A percentile compares a stretch with the other conserved stretches of the same genome.
These are phyloP conservation scores for Tetramorium parvispinum DNA, from an alignment of 1,140 invertebrate genomes.

Conservation along the genomic window DNA sequence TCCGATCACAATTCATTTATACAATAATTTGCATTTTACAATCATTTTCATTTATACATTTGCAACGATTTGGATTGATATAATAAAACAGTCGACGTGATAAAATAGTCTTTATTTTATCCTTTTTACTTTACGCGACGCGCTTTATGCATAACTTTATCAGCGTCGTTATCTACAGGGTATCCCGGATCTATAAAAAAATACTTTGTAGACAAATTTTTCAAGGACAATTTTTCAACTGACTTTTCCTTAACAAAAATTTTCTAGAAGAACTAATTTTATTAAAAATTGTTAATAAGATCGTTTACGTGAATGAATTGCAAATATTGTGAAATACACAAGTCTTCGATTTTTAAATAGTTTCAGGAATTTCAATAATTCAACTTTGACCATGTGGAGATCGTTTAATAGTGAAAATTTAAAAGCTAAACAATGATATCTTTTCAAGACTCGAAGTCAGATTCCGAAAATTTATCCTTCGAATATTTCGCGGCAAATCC, in stretches of 20 bases:
- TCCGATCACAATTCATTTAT: slow-evolving; percentile 28
- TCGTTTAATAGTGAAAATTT: not conserved
- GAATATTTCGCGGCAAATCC: not conserved
- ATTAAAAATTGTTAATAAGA: not conserved
- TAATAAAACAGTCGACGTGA: slow-evolving; percentile 13
- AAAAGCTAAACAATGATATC: not conserved
- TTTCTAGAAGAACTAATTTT: not conserved
- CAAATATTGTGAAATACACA: not conserved
- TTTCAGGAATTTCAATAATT: not conserved
- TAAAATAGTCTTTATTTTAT: slow-evolving; percentile 4
- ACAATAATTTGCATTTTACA: not conserved
- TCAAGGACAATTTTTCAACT: not conserved
- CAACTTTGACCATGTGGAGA: not conserved
- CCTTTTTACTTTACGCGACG: not conserved
- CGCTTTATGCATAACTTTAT: not conserved
- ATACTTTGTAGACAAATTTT: not conserved
- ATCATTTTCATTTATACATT: slow-evolving; percentile 1
- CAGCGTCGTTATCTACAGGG: slow-evolving; percentile 5
- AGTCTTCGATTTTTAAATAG: not conserved
- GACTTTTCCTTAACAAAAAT: not conserved
- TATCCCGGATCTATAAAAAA: not conserved
- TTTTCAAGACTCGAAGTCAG: not conserved
- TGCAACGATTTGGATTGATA: not conserved
- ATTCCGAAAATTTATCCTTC: not conserved
- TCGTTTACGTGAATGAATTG: not conserved